These are phyloP conservation scores for Amaurobius ferox DNA, from an alignment of 2,888 invertebrate genomes.

Conservation along the genomic window DNA sequence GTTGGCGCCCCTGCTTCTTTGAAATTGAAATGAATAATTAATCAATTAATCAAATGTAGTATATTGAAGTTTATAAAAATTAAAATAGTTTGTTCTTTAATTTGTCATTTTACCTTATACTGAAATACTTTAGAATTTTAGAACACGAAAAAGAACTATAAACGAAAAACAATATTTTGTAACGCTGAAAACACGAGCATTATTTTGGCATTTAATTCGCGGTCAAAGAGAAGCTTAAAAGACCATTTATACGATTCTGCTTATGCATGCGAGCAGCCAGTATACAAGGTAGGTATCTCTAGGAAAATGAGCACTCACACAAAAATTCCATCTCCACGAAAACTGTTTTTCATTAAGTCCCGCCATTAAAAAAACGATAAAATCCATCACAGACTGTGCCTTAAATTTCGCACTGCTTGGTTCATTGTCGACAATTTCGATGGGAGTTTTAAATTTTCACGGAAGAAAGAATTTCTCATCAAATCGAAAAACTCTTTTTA, in stretches of 20 bases:
- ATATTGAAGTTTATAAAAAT: too few species aligned
- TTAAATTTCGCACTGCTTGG: background rate
- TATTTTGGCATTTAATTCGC: too few species aligned
- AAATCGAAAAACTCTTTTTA: constrained; percentile 66
- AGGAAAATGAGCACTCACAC: background rate
- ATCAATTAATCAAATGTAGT: too few species aligned
- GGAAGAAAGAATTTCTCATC: constrained; percentile 62
- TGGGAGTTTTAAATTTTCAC: constrained; percentile 63
- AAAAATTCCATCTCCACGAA: background rate
- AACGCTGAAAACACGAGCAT: too few species aligned
- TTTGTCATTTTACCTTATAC: too few species aligned
- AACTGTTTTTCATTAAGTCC: constrained; percentile 9
- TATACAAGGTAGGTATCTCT: background rate
- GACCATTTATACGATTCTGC: background rate
- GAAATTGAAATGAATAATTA: too few species aligned
- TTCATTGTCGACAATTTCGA: constrained; percentile 50
- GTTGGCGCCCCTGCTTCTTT: too few species aligned
- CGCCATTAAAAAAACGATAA: constrained; percentile 8
- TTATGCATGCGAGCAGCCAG: background rate
- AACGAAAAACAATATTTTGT: too few species aligned
- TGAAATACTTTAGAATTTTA: too few species aligned
- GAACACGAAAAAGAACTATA: too few species aligned
- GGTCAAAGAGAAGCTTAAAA: too few species aligned
- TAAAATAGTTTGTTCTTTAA: too few species aligned
- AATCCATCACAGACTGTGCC: background rate